phyloP scores from a whole-genome alignment of 2,113 vertebrate species.

The Petrocephalus microphthalmus region DNA sequence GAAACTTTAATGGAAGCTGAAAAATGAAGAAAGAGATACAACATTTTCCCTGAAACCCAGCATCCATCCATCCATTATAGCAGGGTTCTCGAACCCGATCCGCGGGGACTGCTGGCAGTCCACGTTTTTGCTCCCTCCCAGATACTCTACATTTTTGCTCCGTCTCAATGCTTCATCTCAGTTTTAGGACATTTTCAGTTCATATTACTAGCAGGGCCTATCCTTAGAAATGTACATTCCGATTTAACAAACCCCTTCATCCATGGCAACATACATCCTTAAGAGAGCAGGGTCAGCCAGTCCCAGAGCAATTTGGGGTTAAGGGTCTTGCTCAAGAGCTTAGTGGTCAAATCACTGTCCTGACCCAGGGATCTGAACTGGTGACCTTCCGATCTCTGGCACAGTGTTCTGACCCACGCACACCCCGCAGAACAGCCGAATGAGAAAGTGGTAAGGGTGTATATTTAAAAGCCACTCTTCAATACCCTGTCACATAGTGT shows the following conservation, averaged over 20 bases:
- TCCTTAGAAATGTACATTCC: not conserved
- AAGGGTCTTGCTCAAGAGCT: not conserved
- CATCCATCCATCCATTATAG: not conserved
- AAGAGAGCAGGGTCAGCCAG: not conserved
- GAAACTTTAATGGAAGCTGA: not conserved
- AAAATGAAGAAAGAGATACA: not conserved
- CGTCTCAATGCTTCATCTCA: no score
- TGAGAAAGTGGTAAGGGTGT: not conserved
- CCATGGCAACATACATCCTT: not conserved
- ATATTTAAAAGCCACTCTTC: not conserved
- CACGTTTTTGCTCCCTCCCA: no score
- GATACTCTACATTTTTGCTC: no score
- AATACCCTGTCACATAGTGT: not conserved
- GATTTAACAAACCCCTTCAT: not conserved
- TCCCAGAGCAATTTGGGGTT: not conserved
- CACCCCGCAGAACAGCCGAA: not conserved
- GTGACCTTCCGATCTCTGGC: not conserved
- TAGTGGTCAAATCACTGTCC: not conserved
- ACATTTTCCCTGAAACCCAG: not conserved
- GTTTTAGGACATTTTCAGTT: not conserved
- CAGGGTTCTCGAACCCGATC: no score
- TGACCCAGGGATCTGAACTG: not conserved
- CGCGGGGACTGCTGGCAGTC: no score
- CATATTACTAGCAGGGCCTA: not conserved
- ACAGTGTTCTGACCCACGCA: not conserved